Conservation (phyloP, 2,888 invertebrate species). For the Tuta absoluta region DNA sequence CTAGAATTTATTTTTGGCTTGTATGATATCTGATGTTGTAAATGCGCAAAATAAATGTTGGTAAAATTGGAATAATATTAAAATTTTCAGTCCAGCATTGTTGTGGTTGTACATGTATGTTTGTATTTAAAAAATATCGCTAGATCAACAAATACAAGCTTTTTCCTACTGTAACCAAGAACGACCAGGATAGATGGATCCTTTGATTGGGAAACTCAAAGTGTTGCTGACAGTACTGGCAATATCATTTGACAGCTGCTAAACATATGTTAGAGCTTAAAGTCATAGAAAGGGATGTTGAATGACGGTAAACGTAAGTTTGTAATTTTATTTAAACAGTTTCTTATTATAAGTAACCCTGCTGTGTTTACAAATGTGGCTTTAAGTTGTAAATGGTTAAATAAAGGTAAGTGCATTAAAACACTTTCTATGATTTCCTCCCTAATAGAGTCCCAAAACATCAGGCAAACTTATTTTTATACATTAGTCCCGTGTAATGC, state of each 20-base stretch:
- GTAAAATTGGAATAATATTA: slow-evolving; percentile 3
- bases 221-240: too few species aligned
- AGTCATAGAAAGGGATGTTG: neutral
- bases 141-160: too few species aligned
- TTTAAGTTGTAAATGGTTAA: neutral
- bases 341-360: neutral
- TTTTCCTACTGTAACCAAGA: too few species aligned
- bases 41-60: neutral
- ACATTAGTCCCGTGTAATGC: too few species aligned
- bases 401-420: neutral
- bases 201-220: too few species aligned
- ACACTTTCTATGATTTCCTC: too few species aligned
- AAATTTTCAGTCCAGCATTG: too few species aligned
- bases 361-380: slow-evolving; percentile 1
- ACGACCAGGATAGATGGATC: too few species aligned
- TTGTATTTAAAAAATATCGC: too few species aligned
- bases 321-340: neutral
- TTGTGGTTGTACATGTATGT: too few species aligned
- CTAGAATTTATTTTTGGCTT: neutral
- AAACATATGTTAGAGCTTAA: neutral
- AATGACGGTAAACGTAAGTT: neutral
- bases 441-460: too few species aligned
- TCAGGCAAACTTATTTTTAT: too few species aligned
- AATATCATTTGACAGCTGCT: slow-evolving; percentile 6
- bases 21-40: neutral